Evolutionary conservation across 2,797 vertebrate genomes (phyloP), one percentile per base, ranked within the genome.

Genomic region (Silurus aristotelis): DNA sequence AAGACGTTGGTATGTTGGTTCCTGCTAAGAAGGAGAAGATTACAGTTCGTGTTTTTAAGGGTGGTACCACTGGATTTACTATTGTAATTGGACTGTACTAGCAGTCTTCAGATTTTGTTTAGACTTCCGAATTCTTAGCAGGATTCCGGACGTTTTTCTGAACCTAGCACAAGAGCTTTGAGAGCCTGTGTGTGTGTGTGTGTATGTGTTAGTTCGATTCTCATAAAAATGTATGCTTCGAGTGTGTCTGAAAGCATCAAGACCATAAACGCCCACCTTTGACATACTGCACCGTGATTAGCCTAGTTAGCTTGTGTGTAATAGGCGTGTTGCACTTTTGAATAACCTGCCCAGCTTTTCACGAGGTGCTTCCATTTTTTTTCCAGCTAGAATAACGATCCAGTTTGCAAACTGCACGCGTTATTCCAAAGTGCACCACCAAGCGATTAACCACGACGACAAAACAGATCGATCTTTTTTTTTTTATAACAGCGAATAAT

Each of bases 341-440:
- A 94, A 91, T 92, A 92, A 90, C 87, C 71, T 77, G 76, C 67
- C 38, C 58, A 83, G n/a, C 3, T 83, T 31, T 81, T 81, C 27
- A 60, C 6, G 12, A 19, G 1, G 1, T 22, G 27, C 27, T 63
- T 77, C 8, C 27, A 38, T 22, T 64, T 70, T 66, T 86, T 78
- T 83, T 63, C 79, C 63, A 70, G 67, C 15, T 58, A 63, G 25
- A 55, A 87, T 87, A 83, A 75, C 60, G 52, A 38, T 66, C 25
- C 85, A 52, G 43, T 55, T 25, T 25, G 13, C 31, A n/a, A 25
- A 27, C 25, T 52, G 85, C 87, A 86, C 88, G 90, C 70, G 84
- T 91, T 92, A 91, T 90, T 94, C 93, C 92, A 92, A 94, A 92
- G 92, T 95, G 93, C 93, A 93, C 92, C 72, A 84, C 91, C 91